Evolutionary conservation across 30 jellyfish, hydroid and myxozoan genomes (phyloP).

Genomic region (Euphysa ruthae): DNA sequence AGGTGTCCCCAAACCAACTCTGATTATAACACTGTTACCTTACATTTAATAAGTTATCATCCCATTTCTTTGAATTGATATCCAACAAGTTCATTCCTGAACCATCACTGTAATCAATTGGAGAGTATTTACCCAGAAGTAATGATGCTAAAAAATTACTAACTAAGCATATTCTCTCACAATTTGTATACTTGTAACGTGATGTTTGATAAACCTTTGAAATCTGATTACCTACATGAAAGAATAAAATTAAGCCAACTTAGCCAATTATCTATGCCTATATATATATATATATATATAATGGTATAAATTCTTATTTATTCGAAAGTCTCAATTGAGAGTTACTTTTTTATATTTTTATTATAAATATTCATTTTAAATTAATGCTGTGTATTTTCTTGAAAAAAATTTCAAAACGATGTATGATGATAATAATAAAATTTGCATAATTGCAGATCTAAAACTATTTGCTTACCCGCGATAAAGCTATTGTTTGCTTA

Average conservation of each 20-base stretch:
- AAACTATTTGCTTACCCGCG: too few relatives aligned
- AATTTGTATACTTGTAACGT: slow-evolving; percentile 7
- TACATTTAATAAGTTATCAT: slow-evolving; percentile 36
- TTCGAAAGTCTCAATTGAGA: too few relatives aligned
- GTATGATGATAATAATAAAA: too few relatives aligned
- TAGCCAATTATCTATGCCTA: background rate
- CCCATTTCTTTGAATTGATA: slow-evolving; percentile 53
- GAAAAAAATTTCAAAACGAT: too few relatives aligned
- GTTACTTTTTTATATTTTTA: too few relatives aligned
- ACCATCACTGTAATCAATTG: slow-evolving; percentile 88
- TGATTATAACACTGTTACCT: too few relatives aligned
- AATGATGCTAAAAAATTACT: slow-evolving; percentile 76
- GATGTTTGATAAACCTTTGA: slow-evolving; percentile 39
- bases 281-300: background rate
- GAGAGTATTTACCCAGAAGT: slow-evolving; percentile 70
- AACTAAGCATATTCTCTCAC: slow-evolving; percentile 71
- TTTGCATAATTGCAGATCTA: too few relatives aligned
- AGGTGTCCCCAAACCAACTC: too few relatives aligned
- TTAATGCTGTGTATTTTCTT: too few relatives aligned
- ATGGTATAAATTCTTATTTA: background rate
- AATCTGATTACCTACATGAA: slow-evolving; percentile 52
- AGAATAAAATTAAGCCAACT: background rate
- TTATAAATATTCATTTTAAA: too few relatives aligned
- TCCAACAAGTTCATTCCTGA: slow-evolving; percentile 82
- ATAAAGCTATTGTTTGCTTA: too few relatives aligned